Conservation (phyloP, 2,113 vertebrate species). For the Irena cyanogastra region DNA sequence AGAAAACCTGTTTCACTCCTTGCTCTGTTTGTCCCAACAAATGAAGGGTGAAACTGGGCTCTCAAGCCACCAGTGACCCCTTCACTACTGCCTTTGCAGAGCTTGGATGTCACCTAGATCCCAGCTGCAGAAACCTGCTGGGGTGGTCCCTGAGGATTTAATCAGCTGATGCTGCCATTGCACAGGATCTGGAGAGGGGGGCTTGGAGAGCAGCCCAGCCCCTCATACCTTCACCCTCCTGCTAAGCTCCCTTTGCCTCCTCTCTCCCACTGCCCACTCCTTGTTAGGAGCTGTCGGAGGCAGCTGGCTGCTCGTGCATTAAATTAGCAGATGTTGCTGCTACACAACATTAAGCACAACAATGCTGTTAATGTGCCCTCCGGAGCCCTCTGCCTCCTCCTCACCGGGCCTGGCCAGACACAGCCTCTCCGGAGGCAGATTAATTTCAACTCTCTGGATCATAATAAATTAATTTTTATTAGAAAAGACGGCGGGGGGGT, state of each 20-base stretch:
- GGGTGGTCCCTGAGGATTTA: neutral
- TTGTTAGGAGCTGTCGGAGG: constrained; percentile 61
- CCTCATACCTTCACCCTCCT: neutral
- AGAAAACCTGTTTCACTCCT: neutral
- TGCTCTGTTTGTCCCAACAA: neutral
- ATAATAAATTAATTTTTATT: constrained; percentile 88
- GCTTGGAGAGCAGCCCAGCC: neutral
- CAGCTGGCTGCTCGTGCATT: constrained; percentile 64
- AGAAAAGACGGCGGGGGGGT: constrained; percentile 1
- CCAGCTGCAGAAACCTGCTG: rapidly evolving
- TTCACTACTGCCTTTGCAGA: neutral
- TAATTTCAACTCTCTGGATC: constrained; percentile 80
- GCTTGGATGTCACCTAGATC: neutral
- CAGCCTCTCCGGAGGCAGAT: constrained; percentile 66
- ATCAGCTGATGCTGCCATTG: neutral
- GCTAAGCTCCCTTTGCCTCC: neutral
- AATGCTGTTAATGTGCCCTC: constrained; percentile 65
- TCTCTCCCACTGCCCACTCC: constrained; percentile 2
- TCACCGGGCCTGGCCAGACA: constrained; percentile 23
- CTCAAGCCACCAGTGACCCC: too few species aligned
- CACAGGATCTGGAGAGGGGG: neutral
- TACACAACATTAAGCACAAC: constrained; percentile 62
- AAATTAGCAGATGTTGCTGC: constrained; percentile 70
- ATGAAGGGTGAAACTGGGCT: neutral
- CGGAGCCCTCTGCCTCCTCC: constrained; percentile 36